Evolutionary conservation across 2,888 invertebrate species (phyloP).

Genomic region (Caenorhabditis sp.): DNA sequence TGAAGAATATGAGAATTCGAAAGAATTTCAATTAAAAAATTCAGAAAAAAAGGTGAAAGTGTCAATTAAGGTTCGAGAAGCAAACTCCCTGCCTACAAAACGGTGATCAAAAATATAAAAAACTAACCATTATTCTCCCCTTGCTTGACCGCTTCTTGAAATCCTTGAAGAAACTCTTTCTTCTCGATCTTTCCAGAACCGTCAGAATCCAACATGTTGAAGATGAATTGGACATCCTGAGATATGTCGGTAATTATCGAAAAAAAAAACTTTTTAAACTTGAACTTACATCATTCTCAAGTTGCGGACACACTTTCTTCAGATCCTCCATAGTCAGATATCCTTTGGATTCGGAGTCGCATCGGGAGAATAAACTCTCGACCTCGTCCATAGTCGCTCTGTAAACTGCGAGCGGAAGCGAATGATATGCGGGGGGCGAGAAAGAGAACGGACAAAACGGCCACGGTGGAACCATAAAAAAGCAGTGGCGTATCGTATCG

Average conservation of each 20-base stretch:
- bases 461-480: conserved; percentile 55
- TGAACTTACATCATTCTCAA: conserved; percentile 69
- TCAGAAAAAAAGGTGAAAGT: background rate
- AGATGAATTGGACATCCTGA: conserved; percentile 72
- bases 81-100: too few species aligned
- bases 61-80: too few species aligned
- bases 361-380: conserved; percentile 59
- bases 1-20: too few species aligned
- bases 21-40: background rate
- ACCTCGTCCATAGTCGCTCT: conserved; percentile 44
- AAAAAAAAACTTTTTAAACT: conserved; percentile 4
- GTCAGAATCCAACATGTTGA: conserved; percentile 70
- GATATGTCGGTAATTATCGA: background rate
- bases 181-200: conserved; percentile 72
- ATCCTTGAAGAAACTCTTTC: conserved; percentile 80
- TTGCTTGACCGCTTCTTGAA: conserved; percentile 72
- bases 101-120: too few species aligned
- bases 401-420: conserved; percentile 25
- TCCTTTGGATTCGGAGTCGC: conserved; percentile 68
- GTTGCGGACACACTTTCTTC: conserved; percentile 79
- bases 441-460: conserved; percentile 14
- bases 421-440: conserved; percentile 30
- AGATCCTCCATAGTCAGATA: conserved; percentile 80
- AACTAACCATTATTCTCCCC: conserved; percentile 69
- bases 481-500: conserved; percentile 22